Base-by-base conservation (phyloP, 2,888 invertebrate genomes). In the Teleiodes luculella region DNA sequence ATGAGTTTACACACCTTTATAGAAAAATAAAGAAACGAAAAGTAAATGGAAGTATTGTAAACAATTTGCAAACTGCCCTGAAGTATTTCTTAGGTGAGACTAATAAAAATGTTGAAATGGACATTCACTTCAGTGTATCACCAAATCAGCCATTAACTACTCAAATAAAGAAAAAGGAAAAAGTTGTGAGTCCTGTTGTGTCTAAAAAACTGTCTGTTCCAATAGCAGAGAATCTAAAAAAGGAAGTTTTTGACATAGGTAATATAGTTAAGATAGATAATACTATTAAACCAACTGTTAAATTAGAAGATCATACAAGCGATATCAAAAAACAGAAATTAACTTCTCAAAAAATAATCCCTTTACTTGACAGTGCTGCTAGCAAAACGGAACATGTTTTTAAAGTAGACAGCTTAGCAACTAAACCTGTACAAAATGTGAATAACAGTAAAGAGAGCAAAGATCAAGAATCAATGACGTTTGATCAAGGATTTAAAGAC, bases 81-180 rank as follows among this genome's bases (percentile, higher is more conserved):
- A 69, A 74, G 49, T 76, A 76, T 60, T 74, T 84, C 56, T 63
- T 69, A 10, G 63, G 72, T 24, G 64, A 63, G 28, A 60, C 59
- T 31, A 67, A 72, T 24, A 76, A 65, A 37, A 74, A 81, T 53
- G 65, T 84, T 11, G 77, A 78, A 58, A 55, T 86, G 41, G 78
- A 86, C 57, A 65, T 86, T 57, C 72, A 76, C 43, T 65, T 86
- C 4, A 83, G 80, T 55, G 60, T 83, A 0, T 64, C 66, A 45
- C 78, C 83, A 30, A 55, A 57, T 0, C 18, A 18, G 11, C 7
- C 10, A 41, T 5, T 3, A 1, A 18, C 39, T 41, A 18, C 39
- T 20, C 10, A 41, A 10, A 28, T 14, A n/a, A 28, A n/a, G 13
- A 45, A 45, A 45, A 45, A 13, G 4, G 1, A 28, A 41, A 41